Base-by-base conservation (phyloP, 1,140 invertebrate species). In the Drosophila sp. region DNA sequence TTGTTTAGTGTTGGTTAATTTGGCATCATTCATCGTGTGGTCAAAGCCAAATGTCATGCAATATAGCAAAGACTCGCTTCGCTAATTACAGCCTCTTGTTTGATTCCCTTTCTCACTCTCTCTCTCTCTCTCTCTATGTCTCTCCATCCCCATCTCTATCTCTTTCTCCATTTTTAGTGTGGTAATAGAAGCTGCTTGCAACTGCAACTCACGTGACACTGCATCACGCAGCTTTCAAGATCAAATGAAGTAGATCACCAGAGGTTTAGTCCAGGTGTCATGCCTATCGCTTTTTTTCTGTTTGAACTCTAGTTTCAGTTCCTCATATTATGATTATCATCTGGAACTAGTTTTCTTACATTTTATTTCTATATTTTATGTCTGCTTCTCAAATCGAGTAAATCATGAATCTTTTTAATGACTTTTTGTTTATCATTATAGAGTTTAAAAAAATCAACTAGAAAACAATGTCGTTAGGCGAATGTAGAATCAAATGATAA, bases 11-110 rank as follows among this genome's bases (percentile, higher is more conserved):
- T 54, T 51, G 36, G 50, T 72, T 64, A 65, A 77, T 77, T 77
- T 80, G 78, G 78, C 80, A 77, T 73, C 80, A 84, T 84, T 79
- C 80, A 84, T 84, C 76, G 80, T 76, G 80, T 76, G 80, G 54
- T 57, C 67, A 78, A 78, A 71, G 54, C 64, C 76, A 86, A 80
- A 71, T 86, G 81, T 86, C 81, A 86, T 86, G 81, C 81, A 36
- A 80, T 84, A 74, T 84, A 74, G 70, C 50, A 43, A 48, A 75
- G 58, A 61, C 40, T 64, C 29, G 62, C 66, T 72, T 64, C 81
- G 81, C 81, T 86, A 86, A 86, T 86, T 86, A 84, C 81, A 77
- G 70, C 76, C 72, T 71, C 80, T 77, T 73, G 62, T 77, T 59
- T 73, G 16, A 69, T 50, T 34, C 48, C 7, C 29, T 51, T 29